Conservation (phyloP, 2,888 invertebrate genomes). For the Gerris lacustris region DNA sequence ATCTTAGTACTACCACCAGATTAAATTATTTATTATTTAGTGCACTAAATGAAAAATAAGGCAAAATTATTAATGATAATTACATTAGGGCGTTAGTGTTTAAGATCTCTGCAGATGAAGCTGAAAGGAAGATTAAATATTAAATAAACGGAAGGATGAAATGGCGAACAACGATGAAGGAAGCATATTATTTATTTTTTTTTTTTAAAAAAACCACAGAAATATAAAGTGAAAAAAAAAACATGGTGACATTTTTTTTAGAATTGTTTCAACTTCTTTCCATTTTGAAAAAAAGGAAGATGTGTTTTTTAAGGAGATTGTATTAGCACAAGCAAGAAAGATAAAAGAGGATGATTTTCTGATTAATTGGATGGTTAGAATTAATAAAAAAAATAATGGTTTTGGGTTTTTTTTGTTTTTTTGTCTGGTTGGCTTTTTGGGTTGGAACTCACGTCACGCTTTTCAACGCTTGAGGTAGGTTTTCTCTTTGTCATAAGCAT, state of each 20-base stretch:
- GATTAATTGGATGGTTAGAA: neutral
- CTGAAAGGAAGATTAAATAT: neutral
- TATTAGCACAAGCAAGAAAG: neutral
- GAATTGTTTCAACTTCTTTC: too few relatives aligned
- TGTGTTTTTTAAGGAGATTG: neutral
- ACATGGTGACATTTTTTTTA: too few relatives aligned
- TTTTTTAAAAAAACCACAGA: neutral
- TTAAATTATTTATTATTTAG: too few relatives aligned
- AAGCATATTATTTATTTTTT: neutral
- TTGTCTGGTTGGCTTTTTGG: neutral
- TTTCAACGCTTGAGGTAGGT: neutral
- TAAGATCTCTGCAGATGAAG: neutral
- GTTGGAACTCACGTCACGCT: neutral
- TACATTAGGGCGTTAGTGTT: neutral
- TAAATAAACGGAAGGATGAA: neutral
- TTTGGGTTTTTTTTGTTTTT: too few relatives aligned
- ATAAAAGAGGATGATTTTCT: neutral
- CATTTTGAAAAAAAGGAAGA: too few relatives aligned
- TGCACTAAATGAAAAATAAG: too few relatives aligned
- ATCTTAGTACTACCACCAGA: too few relatives aligned
- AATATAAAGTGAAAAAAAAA: too few relatives aligned
- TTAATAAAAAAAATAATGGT: neutral
- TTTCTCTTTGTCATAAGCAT: neutral
- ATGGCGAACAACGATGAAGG: neutral
- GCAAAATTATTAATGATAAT: neutral